Evolutionary conservation across 2,113 vertebrate species (phyloP).

Genomic region (Tachycineta bicolor): DNA sequence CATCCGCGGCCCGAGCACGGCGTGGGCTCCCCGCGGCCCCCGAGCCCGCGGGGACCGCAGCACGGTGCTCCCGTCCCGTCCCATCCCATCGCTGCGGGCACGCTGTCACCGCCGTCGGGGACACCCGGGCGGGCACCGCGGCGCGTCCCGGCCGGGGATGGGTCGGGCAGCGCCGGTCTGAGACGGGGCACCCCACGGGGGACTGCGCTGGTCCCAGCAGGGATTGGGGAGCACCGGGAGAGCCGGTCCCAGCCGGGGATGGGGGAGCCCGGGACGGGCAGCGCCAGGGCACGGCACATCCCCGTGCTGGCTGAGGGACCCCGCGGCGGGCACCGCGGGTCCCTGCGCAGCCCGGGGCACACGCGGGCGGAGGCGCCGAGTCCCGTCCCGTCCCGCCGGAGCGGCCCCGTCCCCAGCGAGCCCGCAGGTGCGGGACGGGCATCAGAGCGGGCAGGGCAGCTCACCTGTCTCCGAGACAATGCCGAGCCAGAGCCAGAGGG

Average conservation of each 20-base stretch:
- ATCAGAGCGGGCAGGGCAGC: background rate
- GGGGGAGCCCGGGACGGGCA: background rate
- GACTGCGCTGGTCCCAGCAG: background rate
- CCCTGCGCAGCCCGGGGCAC: background rate
- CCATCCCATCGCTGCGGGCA: background rate
- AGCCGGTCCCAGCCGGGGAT: background rate
- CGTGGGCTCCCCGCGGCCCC: background rate
- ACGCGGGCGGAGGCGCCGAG: background rate
- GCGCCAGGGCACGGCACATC: background rate
- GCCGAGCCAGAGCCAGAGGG: conserved; percentile 88
- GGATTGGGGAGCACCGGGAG: background rate
- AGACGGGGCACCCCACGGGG: background rate
- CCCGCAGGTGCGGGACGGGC: background rate
- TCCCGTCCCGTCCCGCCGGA: background rate
- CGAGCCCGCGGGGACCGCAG: background rate
- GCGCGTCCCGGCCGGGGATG: background rate
- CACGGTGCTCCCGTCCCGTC: background rate
- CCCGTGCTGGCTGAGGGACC: background rate
- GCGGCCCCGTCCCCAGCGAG: background rate
- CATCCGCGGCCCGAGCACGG: background rate
- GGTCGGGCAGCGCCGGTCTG: background rate
- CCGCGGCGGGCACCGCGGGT: background rate
- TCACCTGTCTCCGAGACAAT: conserved; percentile 87
- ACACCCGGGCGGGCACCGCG: background rate
- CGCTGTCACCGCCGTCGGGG: background rate